Percentiles rank a stretch among this genome's conserved stretches.
These are phyloP conservation scores for Cygnus olor DNA, from an alignment of 2,797 vertebrate species.

Conservation along the genomic window DNA sequence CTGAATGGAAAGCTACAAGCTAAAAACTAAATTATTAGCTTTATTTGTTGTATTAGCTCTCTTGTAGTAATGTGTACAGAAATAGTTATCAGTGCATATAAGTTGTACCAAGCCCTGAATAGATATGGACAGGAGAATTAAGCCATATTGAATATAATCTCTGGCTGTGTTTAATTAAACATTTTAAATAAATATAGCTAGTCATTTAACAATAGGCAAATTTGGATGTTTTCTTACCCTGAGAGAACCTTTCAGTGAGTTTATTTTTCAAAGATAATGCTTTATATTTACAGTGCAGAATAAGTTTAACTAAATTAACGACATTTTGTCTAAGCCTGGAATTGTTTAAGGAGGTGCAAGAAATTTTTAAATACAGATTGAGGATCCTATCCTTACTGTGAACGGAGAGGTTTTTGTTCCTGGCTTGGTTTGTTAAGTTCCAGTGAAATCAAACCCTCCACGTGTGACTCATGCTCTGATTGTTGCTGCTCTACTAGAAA, in stretches of 20 bases:
- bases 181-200: neutral
- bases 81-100: neutral
- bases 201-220: neutral
- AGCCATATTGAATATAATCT: neutral
- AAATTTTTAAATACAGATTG: neutral
- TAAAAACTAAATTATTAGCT: neutral
- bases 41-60: conserved; percentile 13
- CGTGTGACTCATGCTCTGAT: neutral
- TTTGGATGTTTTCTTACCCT: neutral
- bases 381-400: neutral
- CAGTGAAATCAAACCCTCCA: neutral
- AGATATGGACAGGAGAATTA: neutral
- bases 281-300: neutral
- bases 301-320: neutral
- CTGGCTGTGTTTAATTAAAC: conserved; percentile 1
- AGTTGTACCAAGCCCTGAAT: neutral
- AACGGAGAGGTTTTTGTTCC: neutral
- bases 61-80: neutral
- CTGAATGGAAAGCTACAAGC: neutral
- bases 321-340: neutral
- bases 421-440: neutral
- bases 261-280: conserved; percentile 7
- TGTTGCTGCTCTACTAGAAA: neutral
- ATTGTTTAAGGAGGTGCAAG: neutral
- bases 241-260: neutral